phyloP scores from a whole-genome alignment of 2,113 vertebrate species.

The Salvelinus fontinalis region DNA sequence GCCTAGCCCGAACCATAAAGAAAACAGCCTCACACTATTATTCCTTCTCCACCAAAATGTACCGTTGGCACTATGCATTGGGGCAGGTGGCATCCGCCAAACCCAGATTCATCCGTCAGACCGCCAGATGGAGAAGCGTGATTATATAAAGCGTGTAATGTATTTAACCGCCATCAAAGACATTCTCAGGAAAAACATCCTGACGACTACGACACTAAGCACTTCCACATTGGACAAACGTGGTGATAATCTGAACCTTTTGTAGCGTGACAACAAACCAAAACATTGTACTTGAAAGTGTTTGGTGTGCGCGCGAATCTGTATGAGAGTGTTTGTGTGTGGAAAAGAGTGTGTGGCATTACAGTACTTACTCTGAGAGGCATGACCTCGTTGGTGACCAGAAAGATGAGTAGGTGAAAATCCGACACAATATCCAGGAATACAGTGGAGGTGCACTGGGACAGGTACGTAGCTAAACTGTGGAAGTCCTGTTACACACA shows the following conservation, averaged over 20 bases:
- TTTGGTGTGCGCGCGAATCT: background rate
- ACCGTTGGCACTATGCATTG: background rate
- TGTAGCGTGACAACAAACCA: background rate
- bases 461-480: constrained; percentile 92
- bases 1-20: too few relatives aligned
- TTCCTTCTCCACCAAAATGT: too few relatives aligned
- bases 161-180: background rate
- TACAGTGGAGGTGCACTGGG: constrained; percentile 84
- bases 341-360: constrained; percentile 46
- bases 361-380: constrained; percentile 83
- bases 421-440: constrained; percentile 93
- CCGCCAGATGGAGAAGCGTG: too few relatives aligned
- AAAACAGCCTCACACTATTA: too few relatives aligned
- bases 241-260: background rate
- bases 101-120: too few relatives aligned
- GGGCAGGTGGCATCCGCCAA: constrained; percentile 64
- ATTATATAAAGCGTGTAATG: too few relatives aligned
- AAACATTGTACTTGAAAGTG: background rate
- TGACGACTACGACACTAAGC: background rate
- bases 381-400: constrained; percentile 99
- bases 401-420: constrained; percentile 96
- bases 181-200: constrained; percentile 32
- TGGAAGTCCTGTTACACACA: constrained; percentile 87
- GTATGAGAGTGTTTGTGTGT: background rate
- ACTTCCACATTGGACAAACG: constrained; percentile 26